Evolutionary conservation across 2,888 invertebrate species (phyloP).

Genomic region (Drosophila paracracens): DNA sequence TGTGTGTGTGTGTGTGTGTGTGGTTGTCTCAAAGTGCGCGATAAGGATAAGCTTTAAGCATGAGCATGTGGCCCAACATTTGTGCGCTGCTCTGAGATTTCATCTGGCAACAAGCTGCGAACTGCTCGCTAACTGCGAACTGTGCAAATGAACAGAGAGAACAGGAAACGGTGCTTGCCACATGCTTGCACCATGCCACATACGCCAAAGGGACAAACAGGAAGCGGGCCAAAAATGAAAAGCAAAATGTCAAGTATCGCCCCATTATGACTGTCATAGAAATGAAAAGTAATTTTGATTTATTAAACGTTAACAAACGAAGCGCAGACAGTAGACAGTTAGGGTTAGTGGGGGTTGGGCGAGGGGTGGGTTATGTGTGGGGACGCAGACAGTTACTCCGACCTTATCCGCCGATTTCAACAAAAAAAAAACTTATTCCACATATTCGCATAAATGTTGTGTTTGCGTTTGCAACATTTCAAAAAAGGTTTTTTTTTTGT

Average conservation of each 20-base stretch:
- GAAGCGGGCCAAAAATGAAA: slow-evolving; percentile 51
- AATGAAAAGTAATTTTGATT: slow-evolving; percentile 83
- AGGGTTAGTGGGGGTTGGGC: background rate
- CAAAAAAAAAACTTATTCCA: slow-evolving; percentile 31
- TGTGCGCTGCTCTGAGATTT: slow-evolving; percentile 55
- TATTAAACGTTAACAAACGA: slow-evolving; percentile 74
- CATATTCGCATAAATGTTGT: slow-evolving; percentile 56
- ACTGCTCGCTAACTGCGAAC: slow-evolving; percentile 38
- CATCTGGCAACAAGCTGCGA: slow-evolving; percentile 60
- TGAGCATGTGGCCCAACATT: slow-evolving; percentile 62
- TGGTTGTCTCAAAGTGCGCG: slow-evolving; percentile 44
- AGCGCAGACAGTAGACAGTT: slow-evolving; percentile 11
- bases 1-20: slow-evolving; percentile 5
- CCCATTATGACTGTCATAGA: slow-evolving; percentile 75
- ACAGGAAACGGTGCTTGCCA: slow-evolving; percentile 5
- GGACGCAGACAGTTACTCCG: background rate
- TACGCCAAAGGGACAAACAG: slow-evolving; percentile 9
- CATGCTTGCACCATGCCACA: background rate
- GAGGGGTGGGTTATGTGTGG: background rate
- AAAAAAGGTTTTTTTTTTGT: slow-evolving; percentile 31
- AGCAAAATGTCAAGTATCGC: slow-evolving; percentile 76
- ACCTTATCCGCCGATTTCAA: background rate
- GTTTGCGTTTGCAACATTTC: slow-evolving; percentile 58
- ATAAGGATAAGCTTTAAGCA: slow-evolving; percentile 68
- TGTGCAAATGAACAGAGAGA: slow-evolving; percentile 55